Evolutionary conservation across 2,113 vertebrate species (phyloP).

Genomic region (Erythrolamprus reginae): DNA sequence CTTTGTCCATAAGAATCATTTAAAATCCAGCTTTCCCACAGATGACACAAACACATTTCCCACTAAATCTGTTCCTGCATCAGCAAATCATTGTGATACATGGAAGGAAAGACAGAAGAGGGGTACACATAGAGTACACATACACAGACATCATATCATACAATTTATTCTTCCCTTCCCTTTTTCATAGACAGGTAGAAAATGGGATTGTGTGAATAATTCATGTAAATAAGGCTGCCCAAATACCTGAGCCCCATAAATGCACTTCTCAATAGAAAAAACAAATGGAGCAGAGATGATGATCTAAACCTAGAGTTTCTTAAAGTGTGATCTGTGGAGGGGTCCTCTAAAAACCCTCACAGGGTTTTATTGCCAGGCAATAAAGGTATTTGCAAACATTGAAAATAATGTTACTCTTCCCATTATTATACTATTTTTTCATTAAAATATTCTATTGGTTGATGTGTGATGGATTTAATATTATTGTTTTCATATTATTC

Average conservation of each 20-base stretch:
- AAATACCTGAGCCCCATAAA: background rate
- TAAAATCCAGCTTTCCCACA: slow-evolving; percentile 48
- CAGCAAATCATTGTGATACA: background rate
- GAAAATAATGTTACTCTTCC: background rate
- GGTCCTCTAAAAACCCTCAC: background rate
- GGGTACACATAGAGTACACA: background rate
- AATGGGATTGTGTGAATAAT: background rate
- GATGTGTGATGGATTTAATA: background rate
- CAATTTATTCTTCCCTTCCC: background rate
- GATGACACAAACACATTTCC: background rate
- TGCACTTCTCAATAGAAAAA: background rate
- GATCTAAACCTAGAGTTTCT: background rate
- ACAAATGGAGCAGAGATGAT: background rate
- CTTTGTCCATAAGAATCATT: slow-evolving; percentile 51
- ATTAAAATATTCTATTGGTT: background rate
- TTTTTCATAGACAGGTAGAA: background rate
- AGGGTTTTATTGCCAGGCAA: background rate
- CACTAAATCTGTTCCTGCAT: background rate
- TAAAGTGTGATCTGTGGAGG: background rate
- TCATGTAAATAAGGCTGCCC: background rate
- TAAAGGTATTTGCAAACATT: background rate
- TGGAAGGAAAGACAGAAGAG: background rate
- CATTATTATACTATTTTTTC: background rate
- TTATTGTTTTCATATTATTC: background rate
- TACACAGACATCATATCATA: background rate